Conservation (phyloP, 2,113 vertebrate genomes). For the Oncorhynchus masou region DNA sequence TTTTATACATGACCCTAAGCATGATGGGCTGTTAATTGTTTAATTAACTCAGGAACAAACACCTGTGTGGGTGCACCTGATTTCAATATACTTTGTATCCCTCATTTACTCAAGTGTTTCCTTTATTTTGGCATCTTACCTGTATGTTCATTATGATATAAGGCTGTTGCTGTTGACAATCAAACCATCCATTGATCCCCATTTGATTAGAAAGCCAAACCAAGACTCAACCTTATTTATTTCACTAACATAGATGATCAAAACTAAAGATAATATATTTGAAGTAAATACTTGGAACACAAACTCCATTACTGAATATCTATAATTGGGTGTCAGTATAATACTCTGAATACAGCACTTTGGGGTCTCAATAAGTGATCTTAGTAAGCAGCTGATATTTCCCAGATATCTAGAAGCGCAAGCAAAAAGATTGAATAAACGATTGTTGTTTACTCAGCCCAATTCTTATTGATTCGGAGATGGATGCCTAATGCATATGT, state of each 20-base stretch:
- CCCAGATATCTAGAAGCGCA: background rate
- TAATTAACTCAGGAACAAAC: too few relatives aligned
- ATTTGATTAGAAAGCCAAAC: conserved; percentile 15
- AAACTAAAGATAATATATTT: background rate
- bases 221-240: background rate
- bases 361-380: background rate
- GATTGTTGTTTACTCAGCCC: background rate
- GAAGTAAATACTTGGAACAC: background rate
- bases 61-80: too few relatives aligned
- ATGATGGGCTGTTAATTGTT: too few relatives aligned
- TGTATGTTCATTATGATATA: conserved; percentile 16
- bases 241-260: background rate
- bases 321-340: background rate
- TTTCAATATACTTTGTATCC: too few relatives aligned
- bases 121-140: too few relatives aligned
- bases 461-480: background rate
- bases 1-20: too few relatives aligned
- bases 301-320: background rate
- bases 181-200: conserved; percentile 1
- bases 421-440: background rate
- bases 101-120: too few relatives aligned
- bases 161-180: conserved; percentile 29
- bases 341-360: background rate
- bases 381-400: background rate
- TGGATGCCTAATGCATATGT: background rate